Evolutionary conservation across 2,888 invertebrate species (phyloP).

Genomic region (Toxonevra muliebris): DNA sequence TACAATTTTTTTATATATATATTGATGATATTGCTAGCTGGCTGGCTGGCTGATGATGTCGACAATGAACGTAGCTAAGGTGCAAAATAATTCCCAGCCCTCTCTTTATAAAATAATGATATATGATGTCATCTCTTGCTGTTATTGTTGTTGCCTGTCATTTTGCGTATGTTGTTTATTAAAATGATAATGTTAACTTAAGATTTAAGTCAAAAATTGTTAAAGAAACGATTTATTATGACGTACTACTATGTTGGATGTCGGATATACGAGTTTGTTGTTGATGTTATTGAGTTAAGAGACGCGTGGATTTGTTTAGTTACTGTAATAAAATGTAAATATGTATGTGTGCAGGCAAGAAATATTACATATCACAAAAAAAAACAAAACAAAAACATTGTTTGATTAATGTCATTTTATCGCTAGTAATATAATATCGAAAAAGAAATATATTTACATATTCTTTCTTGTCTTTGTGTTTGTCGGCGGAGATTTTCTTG

Average conservation of each 20-base stretch:
- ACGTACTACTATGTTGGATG: too few relatives aligned
- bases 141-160: conserved; percentile 7
- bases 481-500: conserved; percentile 6
- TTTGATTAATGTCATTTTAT: conserved; percentile 11
- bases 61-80: too few relatives aligned
- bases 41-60: too few relatives aligned
- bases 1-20: too few relatives aligned
- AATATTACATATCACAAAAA: too few relatives aligned
- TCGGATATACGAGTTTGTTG: not conserved
- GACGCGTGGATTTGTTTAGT: not conserved
- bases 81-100: not conserved
- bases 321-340: not conserved
- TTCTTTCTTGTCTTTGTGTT: not conserved
- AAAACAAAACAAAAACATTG: not conserved
- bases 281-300: not conserved
- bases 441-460: not conserved
- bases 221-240: conserved; percentile 21
- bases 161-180: conserved; percentile 21
- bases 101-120: not conserved
- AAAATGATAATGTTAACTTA: conserved; percentile 22
- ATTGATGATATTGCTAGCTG: too few relatives aligned
- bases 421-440: not conserved
- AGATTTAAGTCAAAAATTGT: conserved; percentile 12
- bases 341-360: not conserved
- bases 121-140: not conserved